Evolutionary conservation across 2,113 vertebrate species (phyloP).

Genomic region (Phocoena phocoena): DNA sequence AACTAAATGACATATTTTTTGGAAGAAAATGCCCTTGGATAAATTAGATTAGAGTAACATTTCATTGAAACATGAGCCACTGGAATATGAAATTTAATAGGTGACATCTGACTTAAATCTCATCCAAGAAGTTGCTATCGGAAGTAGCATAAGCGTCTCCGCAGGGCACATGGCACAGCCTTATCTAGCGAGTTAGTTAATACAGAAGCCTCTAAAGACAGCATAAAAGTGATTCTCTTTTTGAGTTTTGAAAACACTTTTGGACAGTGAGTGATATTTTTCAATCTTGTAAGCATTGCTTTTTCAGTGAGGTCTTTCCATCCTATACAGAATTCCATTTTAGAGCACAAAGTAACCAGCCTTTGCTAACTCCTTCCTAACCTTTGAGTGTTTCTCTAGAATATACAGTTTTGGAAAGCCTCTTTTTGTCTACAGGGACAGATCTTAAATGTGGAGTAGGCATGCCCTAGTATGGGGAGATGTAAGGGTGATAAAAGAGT

Average conservation of each 20-base stretch:
- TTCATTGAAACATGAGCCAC: conserved; percentile 9
- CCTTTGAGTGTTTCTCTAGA: background rate
- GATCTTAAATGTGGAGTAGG: background rate
- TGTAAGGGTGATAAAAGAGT: background rate
- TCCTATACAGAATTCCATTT: background rate
- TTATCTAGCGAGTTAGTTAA: background rate
- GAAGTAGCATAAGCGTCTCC: background rate
- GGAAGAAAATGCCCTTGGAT: conserved; percentile 20
- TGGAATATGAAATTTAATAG: conserved; percentile 30
- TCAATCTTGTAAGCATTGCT: background rate
- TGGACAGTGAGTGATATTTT: background rate
- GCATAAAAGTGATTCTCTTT: background rate
- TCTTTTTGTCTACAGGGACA: background rate
- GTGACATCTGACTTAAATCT: conserved; percentile 43
- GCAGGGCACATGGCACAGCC: background rate
- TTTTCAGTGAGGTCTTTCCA: background rate
- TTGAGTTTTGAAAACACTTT: background rate
- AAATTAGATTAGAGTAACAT: conserved; percentile 61
- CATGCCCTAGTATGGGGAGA: background rate
- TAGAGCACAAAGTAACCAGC: background rate
- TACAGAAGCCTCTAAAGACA: background rate
- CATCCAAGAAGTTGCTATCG: conserved; percentile 7
- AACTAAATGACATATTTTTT: conserved; percentile 48
- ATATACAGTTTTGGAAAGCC: background rate
- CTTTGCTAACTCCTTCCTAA: background rate